Conservation (phyloP, 2,888 invertebrate genomes). For the Zeuzera pyrina region DNA sequence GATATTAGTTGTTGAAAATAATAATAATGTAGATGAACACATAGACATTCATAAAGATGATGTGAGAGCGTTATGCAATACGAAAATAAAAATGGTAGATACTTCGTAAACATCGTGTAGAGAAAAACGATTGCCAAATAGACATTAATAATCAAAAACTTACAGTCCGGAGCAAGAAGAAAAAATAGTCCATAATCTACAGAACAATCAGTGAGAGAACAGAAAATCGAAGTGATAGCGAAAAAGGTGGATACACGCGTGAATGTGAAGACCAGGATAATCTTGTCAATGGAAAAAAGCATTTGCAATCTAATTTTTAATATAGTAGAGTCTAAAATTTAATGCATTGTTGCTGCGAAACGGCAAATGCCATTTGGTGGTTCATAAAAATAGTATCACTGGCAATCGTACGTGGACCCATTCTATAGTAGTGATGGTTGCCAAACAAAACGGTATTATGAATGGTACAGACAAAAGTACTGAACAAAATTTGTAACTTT, state of each 20-base stretch:
- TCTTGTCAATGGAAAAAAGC: not conserved
- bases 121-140: not conserved
- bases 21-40: too few species aligned
- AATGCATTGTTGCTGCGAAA: conserved; percentile 7
- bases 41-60: not conserved
- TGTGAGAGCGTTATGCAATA: conserved; percentile 1
- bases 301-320: conserved; percentile 1
- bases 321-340: conserved; percentile 5
- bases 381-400: conserved; percentile 30
- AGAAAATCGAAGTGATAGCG: not conserved
- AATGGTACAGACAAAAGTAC: conserved; percentile 20
- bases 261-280: conserved; percentile 7
- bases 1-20: too few species aligned
- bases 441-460: conserved; percentile 30
- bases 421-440: conserved; percentile 27
- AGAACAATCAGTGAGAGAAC: not conserved
- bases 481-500: too few species aligned
- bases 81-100: not conserved
- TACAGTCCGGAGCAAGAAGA: conserved; percentile 1
- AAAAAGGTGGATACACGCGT: conserved; percentile 1
- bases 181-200: conserved; percentile 5
- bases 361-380: conserved; percentile 21
- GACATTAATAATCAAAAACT: conserved; percentile 3
- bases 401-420: conserved; percentile 28
- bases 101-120: not conserved